Base-by-base conservation (phyloP, 2,888 invertebrate species). In the Enchytraeus crypticus region DNA sequence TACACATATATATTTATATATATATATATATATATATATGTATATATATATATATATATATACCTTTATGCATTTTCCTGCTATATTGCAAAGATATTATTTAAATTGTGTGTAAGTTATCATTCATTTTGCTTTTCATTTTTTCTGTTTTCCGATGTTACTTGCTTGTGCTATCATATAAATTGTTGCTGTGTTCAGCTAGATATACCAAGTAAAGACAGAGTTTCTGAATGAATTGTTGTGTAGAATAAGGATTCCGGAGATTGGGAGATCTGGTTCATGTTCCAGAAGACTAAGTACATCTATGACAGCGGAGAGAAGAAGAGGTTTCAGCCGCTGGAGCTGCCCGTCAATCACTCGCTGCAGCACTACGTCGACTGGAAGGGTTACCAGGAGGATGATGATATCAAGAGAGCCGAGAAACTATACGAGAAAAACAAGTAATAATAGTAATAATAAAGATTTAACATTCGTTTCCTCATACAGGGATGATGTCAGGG, bases 201-300 rank as follows among this genome's bases (percentile, higher is more conserved):
- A 1, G 21, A 5, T 23, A 21, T 54, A 29, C 43, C 49, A 51
- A 38, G 21, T 2, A 43, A 33, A 14, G 27, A 33, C 2, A 30
- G 21, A 53, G 23, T 43, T 18, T 51, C 45, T 18, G 45, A 51
- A n/a, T n/a, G n/a, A n/a, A n/a, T n/a, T n/a, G n/a, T n/a, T n/a
- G n/a, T n/a, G 14, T 58, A 67, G 66, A 47, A 64, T 49, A 26
- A 27, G 11, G 51, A 32, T 26, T 63, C 65, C 21, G 65, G 60
- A 11, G 56, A 64, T 51, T 33, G 45, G 26, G 62, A 58, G 4
- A 57, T 88, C 33, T 98, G 91, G 89, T 92, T 98, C 76, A 85
- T 88, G 70, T 98, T 98, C 79, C 98, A 98, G 86, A 96, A 98
- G 80, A 91, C 92, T 4, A 93, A 95, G 79, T 98, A 97, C 80